These are phyloP conservation scores for Willowsia nigromaculata DNA, from an alignment of 2,888 invertebrate species.

Conservation along the genomic window DNA sequence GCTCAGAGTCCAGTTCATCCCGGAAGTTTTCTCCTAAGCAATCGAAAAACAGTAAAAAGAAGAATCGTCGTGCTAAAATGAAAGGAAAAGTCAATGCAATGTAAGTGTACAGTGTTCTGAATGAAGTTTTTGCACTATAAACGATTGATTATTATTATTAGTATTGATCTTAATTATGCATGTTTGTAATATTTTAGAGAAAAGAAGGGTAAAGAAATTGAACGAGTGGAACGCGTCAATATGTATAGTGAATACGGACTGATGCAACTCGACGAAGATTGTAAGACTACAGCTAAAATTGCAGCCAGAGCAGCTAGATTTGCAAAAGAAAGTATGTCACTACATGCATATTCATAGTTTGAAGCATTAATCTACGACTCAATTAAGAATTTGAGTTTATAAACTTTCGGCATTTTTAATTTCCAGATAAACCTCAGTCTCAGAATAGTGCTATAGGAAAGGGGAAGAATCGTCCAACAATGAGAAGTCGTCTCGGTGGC, in stretches of 20 bases:
- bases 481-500: conserved; percentile 78
- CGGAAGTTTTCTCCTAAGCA: conserved; percentile 59
- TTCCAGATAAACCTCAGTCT: conserved; percentile 52
- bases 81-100: conserved; percentile 30
- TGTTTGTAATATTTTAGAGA: conserved; percentile 58
- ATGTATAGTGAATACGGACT: conserved; percentile 77
- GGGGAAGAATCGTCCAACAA: conserved; percentile 68
- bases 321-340: conserved; percentile 81
- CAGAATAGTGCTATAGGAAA: no score
- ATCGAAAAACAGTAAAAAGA: conserved; percentile 55
- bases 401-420: background rate
- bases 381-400: background rate
- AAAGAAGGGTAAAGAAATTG: conserved; percentile 63
- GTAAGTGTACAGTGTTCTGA: conserved; percentile 23
- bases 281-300: conserved; percentile 85
- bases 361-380: background rate
- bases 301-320: conserved; percentile 95
- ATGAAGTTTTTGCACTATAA: background rate
- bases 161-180: background rate
- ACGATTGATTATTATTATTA: background rate
- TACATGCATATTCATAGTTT: background rate
- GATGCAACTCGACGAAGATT: conserved; percentile 78
- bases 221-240: conserved; percentile 67
- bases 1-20: conserved; percentile 65
- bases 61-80: conserved; percentile 61